phyloP scores from a whole-genome alignment of 2,113 vertebrate genomes.

The Setophaga petechia region DNA sequence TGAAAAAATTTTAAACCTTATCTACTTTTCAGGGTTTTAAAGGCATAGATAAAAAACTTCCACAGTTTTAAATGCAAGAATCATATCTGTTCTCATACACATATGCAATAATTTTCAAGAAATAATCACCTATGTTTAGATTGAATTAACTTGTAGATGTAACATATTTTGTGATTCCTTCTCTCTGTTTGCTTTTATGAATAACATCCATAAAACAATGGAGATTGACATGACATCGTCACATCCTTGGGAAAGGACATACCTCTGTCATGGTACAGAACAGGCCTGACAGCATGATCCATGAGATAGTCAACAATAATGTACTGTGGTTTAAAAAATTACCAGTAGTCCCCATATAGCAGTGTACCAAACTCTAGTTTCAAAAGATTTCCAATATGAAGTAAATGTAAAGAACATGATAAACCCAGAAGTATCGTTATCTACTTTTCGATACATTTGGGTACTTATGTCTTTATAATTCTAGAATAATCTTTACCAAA shows the following conservation, averaged over 20 bases:
- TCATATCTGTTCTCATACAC: background rate
- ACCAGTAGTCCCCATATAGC: rapidly evolving
- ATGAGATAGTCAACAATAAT: background rate
- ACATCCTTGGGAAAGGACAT: background rate
- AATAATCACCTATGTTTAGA: background rate
- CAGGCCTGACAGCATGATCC: background rate
- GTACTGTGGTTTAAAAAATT: background rate
- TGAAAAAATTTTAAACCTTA: background rate
- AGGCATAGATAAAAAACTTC: background rate
- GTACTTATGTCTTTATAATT: background rate
- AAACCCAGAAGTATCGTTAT: background rate
- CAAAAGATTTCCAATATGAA: background rate
- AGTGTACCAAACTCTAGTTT: background rate
- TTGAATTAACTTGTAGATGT: background rate
- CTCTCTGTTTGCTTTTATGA: background rate
- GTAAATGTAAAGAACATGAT: background rate
- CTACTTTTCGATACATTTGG: background rate
- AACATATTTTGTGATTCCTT: background rate
- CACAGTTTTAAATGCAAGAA: background rate
- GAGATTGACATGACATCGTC: background rate
- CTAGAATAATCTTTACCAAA: background rate
- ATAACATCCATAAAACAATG: background rate
- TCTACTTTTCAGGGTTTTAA: background rate
- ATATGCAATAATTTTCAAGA: background rate
- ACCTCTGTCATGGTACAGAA: background rate